Conservation (phyloP, 2,797 vertebrate genomes). For the Streptopelia turtur region DNA sequence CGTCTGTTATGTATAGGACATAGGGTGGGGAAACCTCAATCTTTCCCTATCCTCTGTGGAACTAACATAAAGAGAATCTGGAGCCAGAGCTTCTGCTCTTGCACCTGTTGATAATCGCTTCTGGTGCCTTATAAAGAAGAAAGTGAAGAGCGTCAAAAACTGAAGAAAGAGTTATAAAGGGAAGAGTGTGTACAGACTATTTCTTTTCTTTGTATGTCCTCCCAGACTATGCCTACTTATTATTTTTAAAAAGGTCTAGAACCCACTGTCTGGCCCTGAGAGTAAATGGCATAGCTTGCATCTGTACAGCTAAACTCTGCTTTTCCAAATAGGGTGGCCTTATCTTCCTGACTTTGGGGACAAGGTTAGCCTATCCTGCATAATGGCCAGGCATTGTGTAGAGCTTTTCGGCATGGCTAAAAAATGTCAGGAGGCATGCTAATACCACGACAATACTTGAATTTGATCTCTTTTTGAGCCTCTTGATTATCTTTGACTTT, state of each 20-base stretch:
- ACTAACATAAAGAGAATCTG: neutral
- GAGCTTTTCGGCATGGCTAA: neutral
- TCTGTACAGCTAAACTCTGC: neutral
- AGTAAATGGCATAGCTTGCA: neutral
- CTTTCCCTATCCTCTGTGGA: neutral
- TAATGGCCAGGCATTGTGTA: neutral
- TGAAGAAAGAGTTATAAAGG: neutral
- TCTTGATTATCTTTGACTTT: neutral
- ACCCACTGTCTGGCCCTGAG: neutral
- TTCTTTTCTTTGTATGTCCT: neutral
- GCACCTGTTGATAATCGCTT: neutral
- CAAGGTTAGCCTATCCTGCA: neutral
- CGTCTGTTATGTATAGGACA: neutral
- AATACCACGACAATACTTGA: neutral
- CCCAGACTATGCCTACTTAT: neutral
- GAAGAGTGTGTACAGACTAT: neutral
- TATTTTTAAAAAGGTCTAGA: neutral
- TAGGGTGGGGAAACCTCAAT: neutral
- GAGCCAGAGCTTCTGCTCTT: neutral
- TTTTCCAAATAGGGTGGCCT: neutral
- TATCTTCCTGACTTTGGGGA: neutral
- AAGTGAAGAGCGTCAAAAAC: neutral
- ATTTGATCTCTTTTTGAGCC: neutral
- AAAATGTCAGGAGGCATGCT: neutral
- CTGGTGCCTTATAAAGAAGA: neutral